Evolutionary conservation across 2,888 invertebrate species (phyloP), one percentile per base, ranked within the genome.

Genomic region (Penaeus monodon): DNA sequence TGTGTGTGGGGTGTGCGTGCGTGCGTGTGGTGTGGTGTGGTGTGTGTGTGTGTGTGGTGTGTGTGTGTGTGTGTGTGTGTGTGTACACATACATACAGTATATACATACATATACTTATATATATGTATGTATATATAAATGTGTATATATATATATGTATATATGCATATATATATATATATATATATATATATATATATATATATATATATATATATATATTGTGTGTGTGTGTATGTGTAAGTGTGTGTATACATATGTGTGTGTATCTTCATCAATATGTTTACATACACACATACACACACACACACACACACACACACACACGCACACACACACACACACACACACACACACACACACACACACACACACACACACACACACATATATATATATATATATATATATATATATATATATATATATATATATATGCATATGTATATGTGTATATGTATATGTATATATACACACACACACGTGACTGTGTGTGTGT

Each of bases 191-290:
- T 7, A 20, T 7, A 64, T n/a, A 64, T 0, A 24, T 6, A 49
- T 63, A 79, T 17, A 44, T 17, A 79, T 63, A 79, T 17, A 33
- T 24, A 24, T 70, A 20, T 44, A 44, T 70, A 27, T 33, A 49
- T 70, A 17, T 29, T 83, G 33, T 76, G 44, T 83, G 20, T 73
- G 33, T 83, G 44, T 76, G 44, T 83, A 38, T 83, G 44, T 83
- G 64, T 83, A 22, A 12, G 49, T 33, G 49, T 63, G 20, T 38
- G 2, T 20, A 33, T 12, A 33, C 29, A 65, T 63, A 20, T 33
- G 10, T 27, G 4, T 24, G 7, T 17, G 10, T 20, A 73, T 73
- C 0, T 49, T 33, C 49, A 27, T 73, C 24, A 24, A 73, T 81
- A 38, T 44, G 3, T 70, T 29, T 68, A 73, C 38, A 68, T 38